phyloP scores from a whole-genome alignment of 2,888 invertebrate species.

The Parnassius smintheus region DNA sequence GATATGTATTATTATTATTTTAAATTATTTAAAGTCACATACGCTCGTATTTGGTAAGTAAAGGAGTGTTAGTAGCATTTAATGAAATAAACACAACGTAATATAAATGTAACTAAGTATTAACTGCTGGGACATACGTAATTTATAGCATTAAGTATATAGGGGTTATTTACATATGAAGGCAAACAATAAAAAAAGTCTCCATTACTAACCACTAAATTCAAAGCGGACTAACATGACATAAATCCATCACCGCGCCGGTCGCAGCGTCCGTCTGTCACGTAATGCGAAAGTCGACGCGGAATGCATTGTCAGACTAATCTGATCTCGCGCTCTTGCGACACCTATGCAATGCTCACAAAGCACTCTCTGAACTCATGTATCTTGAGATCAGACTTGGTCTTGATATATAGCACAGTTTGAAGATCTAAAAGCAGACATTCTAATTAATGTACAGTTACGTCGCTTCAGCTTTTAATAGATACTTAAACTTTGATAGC shows the following conservation, averaged over 20 bases:
- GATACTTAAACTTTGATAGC: no score
- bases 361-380: constrained; percentile 17
- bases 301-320: constrained; percentile 18
- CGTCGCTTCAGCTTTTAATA: no score
- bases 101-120: no score
- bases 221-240: neutral
- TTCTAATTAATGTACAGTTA: neutral
- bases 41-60: no score
- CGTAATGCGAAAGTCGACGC: constrained; percentile 20
- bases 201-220: neutral
- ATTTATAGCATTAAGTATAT: no score
- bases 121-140: no score
- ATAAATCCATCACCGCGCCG: constrained; percentile 18
- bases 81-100: no score
- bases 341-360: constrained; percentile 7
- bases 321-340: constrained; percentile 21
- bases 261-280: constrained; percentile 8
- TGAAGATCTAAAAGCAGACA: constrained; percentile 5
- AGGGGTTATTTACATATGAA: no score
- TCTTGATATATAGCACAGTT: neutral
- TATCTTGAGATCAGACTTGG: neutral
- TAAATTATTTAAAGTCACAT: no score
- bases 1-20: no score
- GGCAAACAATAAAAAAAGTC: no score
- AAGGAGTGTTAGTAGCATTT: no score